A percentile compares a stretch with the other conserved stretches of the same genome.
These are phyloP conservation scores for Sinocyclocheilus anophthalmus DNA, from an alignment of 2,113 vertebrate species.

Conservation along the genomic window DNA sequence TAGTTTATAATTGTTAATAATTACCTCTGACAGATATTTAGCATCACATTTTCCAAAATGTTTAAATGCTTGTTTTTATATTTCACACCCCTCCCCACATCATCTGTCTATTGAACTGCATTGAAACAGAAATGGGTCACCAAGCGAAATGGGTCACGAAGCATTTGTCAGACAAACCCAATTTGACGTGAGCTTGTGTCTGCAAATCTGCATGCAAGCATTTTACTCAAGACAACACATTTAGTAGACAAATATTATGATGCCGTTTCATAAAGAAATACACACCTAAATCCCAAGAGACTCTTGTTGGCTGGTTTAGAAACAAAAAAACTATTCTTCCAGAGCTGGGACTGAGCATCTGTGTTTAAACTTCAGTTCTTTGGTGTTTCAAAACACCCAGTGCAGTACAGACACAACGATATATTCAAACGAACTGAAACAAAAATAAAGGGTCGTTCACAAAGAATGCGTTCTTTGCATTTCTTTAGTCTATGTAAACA, in stretches of 20 bases:
- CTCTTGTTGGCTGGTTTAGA: not conserved
- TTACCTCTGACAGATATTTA: not conserved
- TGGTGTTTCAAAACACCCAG: not conserved
- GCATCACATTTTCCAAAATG: not conserved
- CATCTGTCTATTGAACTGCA: conserved; percentile 27
- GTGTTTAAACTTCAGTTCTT: not conserved
- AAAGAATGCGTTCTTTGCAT: not conserved
- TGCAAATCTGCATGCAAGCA: conserved; percentile 8
- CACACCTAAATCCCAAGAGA: not conserved
- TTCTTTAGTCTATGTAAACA: not conserved
- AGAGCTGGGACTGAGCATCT: not conserved
- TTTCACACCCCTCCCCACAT: not conserved
- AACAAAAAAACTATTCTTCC: not conserved
- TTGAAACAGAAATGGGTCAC: conserved; percentile 23
- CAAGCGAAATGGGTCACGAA: conserved; percentile 39
- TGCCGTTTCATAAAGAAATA: not conserved
- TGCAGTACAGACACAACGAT: not conserved
- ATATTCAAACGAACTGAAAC: not conserved
- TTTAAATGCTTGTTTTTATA: not conserved
- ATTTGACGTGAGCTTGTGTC: not conserved
- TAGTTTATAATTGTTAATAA: not conserved
- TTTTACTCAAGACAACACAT: not conserved
- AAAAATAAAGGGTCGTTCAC: not conserved
- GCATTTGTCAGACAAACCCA: conserved; percentile 17
- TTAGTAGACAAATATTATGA: conserved; percentile 2